Evolutionary conservation across 2,797 vertebrate genomes (phyloP), one percentile per base, ranked within the genome.

Genomic region (Enteromius trimaculatus): DNA sequence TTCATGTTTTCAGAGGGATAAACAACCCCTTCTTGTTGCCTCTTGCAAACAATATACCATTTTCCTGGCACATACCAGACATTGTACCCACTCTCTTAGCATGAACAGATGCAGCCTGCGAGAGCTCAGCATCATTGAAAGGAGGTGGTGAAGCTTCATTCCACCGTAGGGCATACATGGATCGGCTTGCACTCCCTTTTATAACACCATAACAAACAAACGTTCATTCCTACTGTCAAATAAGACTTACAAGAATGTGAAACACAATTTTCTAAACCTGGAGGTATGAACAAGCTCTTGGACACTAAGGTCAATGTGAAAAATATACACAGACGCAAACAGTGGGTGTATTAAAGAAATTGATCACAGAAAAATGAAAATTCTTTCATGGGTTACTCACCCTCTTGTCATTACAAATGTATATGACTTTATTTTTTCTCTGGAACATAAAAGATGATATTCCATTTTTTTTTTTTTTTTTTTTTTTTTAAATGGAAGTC

Each of bases 1-100:
- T 16, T 70, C 14, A 55, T 66, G 21, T 76, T 66, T 75, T 66
- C 80, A 76, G 44, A 62, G n/a, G 21, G 71, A 75, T 17, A 51
- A 13, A 26, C 29, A 47, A 62, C 23, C n/a, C 26, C 6, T 49
- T 51, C 39, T 23, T 14, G n/a, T 65, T 23, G 58, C 9, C 9
- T 23, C 47, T 21, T 39, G 21, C 21, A n/a, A 62, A 23, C 0
- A 0, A 34, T n/a, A 42, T 53, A 23, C 34, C 14, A 60, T 44
- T 6, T 11, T 26, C 19, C 49, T 68, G 49, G 34, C 65, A 69
- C 34, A 69, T 21, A 68, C 66, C 2, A 42, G 34, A n/a, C 6
- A 23, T 3, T 26, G 17, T 31, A 17, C 2, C 53, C 23, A 7
- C 13, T 72, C 4, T 42, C 19, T 31, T 31, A 58, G 53, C 23